Conservation (phyloP, 2,797 vertebrate genomes). For the Holocentrus rufus region DNA sequence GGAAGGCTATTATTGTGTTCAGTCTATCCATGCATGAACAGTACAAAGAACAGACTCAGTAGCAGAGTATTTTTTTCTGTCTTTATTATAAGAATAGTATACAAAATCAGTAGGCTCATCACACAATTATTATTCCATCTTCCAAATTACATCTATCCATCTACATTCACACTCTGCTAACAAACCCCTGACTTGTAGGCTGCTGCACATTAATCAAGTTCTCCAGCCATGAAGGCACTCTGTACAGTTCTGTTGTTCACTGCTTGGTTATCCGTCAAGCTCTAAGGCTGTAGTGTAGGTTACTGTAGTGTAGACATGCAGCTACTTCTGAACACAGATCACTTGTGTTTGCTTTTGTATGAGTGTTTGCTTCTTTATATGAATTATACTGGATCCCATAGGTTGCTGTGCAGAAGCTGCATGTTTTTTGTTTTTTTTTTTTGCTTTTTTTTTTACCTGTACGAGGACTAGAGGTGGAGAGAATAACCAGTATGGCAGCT, state of each 20-base stretch:
- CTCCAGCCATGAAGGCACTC: conserved; percentile 59
- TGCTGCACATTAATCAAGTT: conserved; percentile 26
- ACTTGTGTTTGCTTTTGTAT: conserved; percentile 56
- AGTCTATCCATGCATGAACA: background rate
- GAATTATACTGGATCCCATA: conserved; percentile 13
- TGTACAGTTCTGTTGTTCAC: conserved; percentile 10
- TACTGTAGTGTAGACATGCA: conserved; percentile 56
- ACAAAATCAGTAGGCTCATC: conserved; percentile 64
- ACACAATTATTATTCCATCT: conserved; percentile 43
- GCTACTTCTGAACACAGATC: conserved; percentile 40
- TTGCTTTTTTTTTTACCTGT: conserved; percentile 2
- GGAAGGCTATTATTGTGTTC: conserved; percentile 8
- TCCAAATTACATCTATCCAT: conserved; percentile 45
- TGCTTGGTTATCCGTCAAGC: conserved; percentile 18
- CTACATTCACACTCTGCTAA: conserved; percentile 38
- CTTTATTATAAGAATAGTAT: conserved; percentile 76
- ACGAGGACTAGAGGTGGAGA: conserved; percentile 1
- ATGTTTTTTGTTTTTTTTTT: background rate
- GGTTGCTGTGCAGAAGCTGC: conserved; percentile 30
- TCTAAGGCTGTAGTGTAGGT: conserved; percentile 22
- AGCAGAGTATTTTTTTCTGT: conserved; percentile 3
- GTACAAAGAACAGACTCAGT: conserved; percentile 16
- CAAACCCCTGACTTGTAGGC: conserved; percentile 37
- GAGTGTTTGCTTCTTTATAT: conserved; percentile 15
- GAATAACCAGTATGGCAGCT: background rate